Conservation (phyloP, 2,888 invertebrate species). For the Ormyrus labotus region DNA sequence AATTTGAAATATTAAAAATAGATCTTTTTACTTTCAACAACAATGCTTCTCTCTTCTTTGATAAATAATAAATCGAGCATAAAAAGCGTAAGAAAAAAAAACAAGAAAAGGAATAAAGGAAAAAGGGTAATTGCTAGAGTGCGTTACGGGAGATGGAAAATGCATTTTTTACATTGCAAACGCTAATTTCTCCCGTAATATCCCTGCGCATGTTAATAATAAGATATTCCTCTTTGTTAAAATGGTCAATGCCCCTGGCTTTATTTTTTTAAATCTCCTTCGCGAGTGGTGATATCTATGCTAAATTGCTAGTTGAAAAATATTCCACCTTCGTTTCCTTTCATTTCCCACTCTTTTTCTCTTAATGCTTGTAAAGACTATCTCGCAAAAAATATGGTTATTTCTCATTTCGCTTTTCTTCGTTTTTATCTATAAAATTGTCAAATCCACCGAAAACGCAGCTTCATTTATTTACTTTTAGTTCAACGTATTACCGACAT, state of each 20-base stretch:
- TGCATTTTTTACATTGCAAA: conserved; percentile 46
- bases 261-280: conserved; percentile 45
- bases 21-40: background rate
- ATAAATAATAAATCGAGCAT: conserved; percentile 33
- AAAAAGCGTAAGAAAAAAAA: conserved; percentile 46
- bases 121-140: conserved; percentile 48
- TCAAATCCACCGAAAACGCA: conserved; percentile 60
- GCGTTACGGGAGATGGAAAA: conserved; percentile 44
- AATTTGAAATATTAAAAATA: conserved; percentile 11
- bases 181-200: conserved; percentile 48
- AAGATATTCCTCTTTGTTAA: conserved; percentile 52
- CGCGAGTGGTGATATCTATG: conserved; percentile 54
- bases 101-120: conserved; percentile 28
- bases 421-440: conserved; percentile 69
- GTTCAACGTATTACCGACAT: conserved; percentile 41
- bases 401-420: conserved; percentile 47
- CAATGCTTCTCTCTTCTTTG: conserved; percentile 50
- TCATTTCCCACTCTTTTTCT: conserved; percentile 7
- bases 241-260: conserved; percentile 59
- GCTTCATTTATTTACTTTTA: conserved; percentile 37
- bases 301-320: conserved; percentile 66
- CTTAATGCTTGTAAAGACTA: conserved; percentile 64
- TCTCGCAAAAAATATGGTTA: conserved; percentile 72
- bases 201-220: conserved; percentile 44
- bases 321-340: conserved; percentile 59